Conservation (phyloP, 2,797 vertebrate genomes). For the Pangasius mekongensis region DNA sequence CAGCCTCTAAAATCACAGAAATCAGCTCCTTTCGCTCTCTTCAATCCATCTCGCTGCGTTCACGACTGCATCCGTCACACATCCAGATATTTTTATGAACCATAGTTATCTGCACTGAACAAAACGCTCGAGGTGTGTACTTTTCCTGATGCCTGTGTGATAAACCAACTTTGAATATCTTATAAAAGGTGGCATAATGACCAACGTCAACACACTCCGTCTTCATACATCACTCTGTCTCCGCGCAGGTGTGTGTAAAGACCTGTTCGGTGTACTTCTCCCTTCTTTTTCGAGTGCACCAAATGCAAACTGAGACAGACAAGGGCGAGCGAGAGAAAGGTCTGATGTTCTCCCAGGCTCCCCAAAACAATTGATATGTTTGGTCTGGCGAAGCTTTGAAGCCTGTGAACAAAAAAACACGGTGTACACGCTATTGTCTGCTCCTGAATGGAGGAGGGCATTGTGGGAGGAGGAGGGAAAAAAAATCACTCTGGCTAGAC, state of each 20-base stretch:
- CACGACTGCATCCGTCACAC: conserved; percentile 74
- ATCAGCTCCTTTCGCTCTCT: conserved; percentile 77
- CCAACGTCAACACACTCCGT: conserved; percentile 68
- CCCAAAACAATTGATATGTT: conserved; percentile 68
- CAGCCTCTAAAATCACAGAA: conserved; percentile 76
- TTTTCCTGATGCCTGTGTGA: conserved; percentile 59
- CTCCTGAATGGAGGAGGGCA: conserved; percentile 69
- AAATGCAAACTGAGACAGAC: conserved; percentile 46
- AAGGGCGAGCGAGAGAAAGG: conserved; percentile 49
- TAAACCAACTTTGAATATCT: conserved; percentile 66
- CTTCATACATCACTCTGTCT: conserved; percentile 50
- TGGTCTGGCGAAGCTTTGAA: conserved; percentile 72
- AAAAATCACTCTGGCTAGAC: conserved; percentile 69
- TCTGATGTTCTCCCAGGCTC: conserved; percentile 65
- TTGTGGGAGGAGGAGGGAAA: conserved; percentile 50
- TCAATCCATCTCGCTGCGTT: conserved; percentile 75
- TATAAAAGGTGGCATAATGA: conserved; percentile 71
- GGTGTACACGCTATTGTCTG: conserved; percentile 75
- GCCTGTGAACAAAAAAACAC: conserved; percentile 70
- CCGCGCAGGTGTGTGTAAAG: neutral
- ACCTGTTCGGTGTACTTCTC: conserved; percentile 14
- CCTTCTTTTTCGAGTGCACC: neutral
- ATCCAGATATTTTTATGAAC: conserved; percentile 80
- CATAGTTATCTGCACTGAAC: conserved; percentile 75
- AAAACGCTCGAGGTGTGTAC: conserved; percentile 70